Base-by-base conservation (phyloP, 2,113 vertebrate genomes). In the Cyphomyrus discorhynchus region DNA sequence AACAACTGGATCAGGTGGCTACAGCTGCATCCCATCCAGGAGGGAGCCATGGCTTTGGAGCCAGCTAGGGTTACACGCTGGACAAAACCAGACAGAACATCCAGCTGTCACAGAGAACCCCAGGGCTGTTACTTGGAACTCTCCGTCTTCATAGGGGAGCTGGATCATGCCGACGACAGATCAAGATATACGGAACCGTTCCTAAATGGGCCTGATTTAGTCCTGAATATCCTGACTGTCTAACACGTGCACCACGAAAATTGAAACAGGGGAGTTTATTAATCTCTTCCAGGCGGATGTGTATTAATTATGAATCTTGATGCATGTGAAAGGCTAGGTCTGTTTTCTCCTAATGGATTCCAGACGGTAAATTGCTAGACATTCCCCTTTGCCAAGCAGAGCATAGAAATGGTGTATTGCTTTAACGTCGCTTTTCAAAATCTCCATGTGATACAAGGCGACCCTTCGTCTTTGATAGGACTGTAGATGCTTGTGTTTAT, bases 251-350 rank as follows among this genome's bases (percentile, higher is more conserved):
- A 45, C 11, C 53, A 87, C 21, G 5, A 17, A 27, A 88, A 49
- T 35, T 19, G 52, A n/a, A 66, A 66, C 35, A 46, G 31, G 45
- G 66, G 88, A 47, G 27, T 80, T 31, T 39, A 39, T 74, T 74
- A 50, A 80, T 89, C 27, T 89, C 66, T 62, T 50, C 88, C 88
- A 80, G 24, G 46, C 46, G 1, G 66, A 66, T 50, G 66, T 89
- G 88, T 77, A 21, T 89, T 89, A 80, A 89, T 89, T 89, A 89
- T 52, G 66, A 82, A 27, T 56, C 70, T 53, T 9, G 70, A 21
- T 24, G 35, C 11, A 31, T 47, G 3, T 80, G 66, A 89, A 80
- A 10, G 49, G 17, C 49, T 39, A 24, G 11, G 49, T 46, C 17
- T 80, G 15, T 53, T 10, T 27, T 52, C 46, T 42, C 19, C 46